A percentile compares a stretch with the other conserved stretches of the same genome.
Evolutionary conservation across 2,113 vertebrate genomes (phyloP).

Genomic region (Gavialis gangeticus): DNA sequence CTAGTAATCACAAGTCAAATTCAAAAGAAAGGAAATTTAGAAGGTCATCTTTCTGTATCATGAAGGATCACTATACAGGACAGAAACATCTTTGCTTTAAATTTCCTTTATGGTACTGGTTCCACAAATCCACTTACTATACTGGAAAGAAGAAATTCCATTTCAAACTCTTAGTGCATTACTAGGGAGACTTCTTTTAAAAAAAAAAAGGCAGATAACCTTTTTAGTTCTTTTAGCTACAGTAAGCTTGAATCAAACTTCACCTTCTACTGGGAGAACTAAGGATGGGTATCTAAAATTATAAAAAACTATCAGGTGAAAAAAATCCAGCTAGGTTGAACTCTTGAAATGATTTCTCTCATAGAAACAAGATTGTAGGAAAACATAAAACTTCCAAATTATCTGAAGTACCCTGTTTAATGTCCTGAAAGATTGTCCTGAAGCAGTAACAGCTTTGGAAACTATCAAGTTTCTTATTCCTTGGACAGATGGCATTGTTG

Average conservation of each 20-base stretch:
- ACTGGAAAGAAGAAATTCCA: not conserved
- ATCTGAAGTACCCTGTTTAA: not conserved
- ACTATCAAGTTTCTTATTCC: not conserved
- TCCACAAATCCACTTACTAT: not conserved
- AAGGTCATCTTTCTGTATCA: not conserved
- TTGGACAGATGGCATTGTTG: not conserved
- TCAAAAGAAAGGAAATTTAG: not conserved
- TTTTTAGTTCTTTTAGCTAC: too few relatives aligned
- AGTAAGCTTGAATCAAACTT: too few relatives aligned
- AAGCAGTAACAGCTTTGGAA: not conserved
- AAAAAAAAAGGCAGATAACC: too few relatives aligned
- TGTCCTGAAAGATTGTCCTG: not conserved
- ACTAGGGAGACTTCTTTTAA: too few relatives aligned
- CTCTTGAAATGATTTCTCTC: not conserved
- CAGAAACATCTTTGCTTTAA: not conserved
- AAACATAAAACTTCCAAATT: not conserved
- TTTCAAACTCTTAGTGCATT: not conserved
- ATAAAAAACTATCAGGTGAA: not conserved
- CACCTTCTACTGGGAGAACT: too few relatives aligned
- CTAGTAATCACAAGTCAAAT: not conserved
- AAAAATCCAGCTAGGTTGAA: not conserved
- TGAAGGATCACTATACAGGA: not conserved
- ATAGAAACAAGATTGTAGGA: not conserved
- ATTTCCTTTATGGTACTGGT: not conserved
- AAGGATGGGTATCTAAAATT: not conserved